phyloP scores from a whole-genome alignment of 2,113 vertebrate genomes.

The Coracopsis vasa region DNA sequence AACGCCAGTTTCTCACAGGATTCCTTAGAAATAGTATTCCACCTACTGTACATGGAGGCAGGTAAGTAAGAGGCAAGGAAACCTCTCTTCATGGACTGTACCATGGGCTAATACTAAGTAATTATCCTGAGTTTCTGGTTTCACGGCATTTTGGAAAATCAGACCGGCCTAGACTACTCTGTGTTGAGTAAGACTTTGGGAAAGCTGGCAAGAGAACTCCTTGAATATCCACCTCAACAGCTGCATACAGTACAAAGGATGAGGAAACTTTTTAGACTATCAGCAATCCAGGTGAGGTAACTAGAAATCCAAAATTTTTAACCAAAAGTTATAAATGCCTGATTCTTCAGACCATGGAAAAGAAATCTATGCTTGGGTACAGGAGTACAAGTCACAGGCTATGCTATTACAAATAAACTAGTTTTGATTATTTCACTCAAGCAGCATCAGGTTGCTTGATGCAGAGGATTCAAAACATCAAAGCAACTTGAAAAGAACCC shows the following conservation, averaged over 20 bases:
- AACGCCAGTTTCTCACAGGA: background rate
- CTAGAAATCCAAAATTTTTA: background rate
- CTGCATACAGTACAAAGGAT: background rate
- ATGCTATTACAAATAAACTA: background rate
- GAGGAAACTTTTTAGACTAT: background rate
- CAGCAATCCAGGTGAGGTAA: background rate
- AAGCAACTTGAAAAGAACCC: background rate
- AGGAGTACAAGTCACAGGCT: background rate
- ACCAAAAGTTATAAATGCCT: background rate
- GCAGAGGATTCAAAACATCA: background rate
- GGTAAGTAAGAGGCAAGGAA: background rate
- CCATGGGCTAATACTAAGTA: background rate
- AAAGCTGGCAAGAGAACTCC: background rate
- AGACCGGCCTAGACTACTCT: background rate
- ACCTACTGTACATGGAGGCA: background rate
- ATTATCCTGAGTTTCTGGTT: background rate
- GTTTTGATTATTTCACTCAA: background rate
- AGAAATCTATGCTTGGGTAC: background rate
- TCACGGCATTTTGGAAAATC: background rate
- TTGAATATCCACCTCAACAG: background rate
- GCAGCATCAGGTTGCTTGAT: background rate
- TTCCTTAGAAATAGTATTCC: background rate
- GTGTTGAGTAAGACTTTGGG: background rate
- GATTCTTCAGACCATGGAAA: background rate
- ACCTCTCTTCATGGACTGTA: background rate